phyloP scores from a whole-genome alignment of 2,113 vertebrate genomes.

The Eudyptes chrysolophus region DNA sequence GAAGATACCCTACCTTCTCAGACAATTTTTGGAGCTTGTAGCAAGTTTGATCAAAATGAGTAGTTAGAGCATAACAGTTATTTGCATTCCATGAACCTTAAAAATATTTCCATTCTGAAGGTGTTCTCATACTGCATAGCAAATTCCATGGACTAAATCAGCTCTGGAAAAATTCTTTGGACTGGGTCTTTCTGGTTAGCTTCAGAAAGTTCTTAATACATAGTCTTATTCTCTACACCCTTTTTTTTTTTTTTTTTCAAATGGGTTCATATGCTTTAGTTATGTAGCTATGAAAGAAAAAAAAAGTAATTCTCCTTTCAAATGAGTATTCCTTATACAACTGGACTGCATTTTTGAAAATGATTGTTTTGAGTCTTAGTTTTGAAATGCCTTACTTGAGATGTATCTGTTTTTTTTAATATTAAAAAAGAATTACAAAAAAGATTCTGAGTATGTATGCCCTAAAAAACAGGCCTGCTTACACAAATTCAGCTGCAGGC shows the following conservation, averaged over 20 bases:
- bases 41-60: not conserved
- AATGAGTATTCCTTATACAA: not conserved
- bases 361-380: not conserved
- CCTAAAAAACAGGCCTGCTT: not conserved
- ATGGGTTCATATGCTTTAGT: not conserved
- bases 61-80: not conserved
- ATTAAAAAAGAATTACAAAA: not conserved
- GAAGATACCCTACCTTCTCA: not conserved
- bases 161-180: not conserved
- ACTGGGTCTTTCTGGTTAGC: not conserved
- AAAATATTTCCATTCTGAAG: not conserved
- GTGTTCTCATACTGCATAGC: not conserved
- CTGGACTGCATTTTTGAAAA: rapidly evolving
- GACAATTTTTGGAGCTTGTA: not conserved
- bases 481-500: not conserved
- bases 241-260: not conserved
- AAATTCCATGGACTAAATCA: not conserved
- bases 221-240: rapidly evolving
- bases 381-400: not conserved
- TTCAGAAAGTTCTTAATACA: not conserved
- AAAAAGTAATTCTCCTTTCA: not conserved
- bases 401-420: not conserved
- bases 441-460: not conserved
- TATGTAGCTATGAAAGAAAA: not conserved
- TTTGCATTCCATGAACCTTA: not conserved